These are phyloP conservation scores for Poeciliopsis turrubarensis DNA, from an alignment of 2,113 vertebrate species.

Conservation along the genomic window DNA sequence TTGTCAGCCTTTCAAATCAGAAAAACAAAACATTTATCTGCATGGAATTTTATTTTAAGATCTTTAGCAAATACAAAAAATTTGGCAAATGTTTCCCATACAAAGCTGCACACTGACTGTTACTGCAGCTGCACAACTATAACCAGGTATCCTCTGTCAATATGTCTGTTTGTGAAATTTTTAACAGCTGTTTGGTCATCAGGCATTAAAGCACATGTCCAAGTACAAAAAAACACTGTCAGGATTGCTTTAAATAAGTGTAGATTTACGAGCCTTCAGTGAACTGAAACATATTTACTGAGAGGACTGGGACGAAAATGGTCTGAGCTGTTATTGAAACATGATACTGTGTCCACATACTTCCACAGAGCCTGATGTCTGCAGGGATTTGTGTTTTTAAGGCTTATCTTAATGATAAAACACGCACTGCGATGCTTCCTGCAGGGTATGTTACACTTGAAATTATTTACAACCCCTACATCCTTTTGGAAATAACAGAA, in stretches of 20 bases:
- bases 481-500: neutral
- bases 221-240: neutral
- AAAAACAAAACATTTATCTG: neutral
- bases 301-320: slow-evolving; percentile 29
- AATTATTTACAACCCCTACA: neutral
- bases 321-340: slow-evolving; percentile 64
- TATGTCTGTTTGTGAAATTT: too few relatives aligned
- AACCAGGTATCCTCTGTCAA: neutral
- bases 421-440: too few relatives aligned
- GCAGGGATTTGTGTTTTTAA: slow-evolving; percentile 18
- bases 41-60: neutral
- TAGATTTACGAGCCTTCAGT: neutral
- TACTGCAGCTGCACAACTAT: neutral
- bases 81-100: neutral
- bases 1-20: too few relatives aligned
- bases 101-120: neutral
- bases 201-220: neutral
- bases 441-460: neutral
- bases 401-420: slow-evolving; percentile 5
- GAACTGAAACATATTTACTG: neutral
- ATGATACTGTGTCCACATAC: slow-evolving; percentile 55
- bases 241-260: neutral
- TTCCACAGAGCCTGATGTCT: slow-evolving; percentile 23
- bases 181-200: neutral
- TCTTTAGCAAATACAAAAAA: too few relatives aligned